Evolutionary conservation across 2,888 invertebrate genomes (phyloP).

Genomic region (Lasioglossum malachurum): DNA sequence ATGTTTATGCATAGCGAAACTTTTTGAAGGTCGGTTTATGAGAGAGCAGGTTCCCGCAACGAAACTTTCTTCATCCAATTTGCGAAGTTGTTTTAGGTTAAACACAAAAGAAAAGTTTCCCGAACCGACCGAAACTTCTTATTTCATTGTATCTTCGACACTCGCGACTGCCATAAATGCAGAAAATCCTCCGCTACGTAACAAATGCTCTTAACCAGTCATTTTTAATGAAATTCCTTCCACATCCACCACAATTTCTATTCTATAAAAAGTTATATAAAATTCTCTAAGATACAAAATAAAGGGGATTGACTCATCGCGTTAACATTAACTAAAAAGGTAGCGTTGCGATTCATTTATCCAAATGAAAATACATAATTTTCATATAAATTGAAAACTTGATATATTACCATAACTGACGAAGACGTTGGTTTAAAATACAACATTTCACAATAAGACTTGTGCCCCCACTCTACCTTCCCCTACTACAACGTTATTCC

Average conservation of each 20-base stretch:
- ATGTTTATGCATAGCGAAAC: not conserved
- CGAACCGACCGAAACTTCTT: not conserved
- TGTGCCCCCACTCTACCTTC: too few relatives aligned
- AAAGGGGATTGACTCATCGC: too few relatives aligned
- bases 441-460: too few relatives aligned
- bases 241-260: not conserved
- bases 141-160: not conserved
- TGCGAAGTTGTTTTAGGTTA: not conserved
- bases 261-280: too few relatives aligned
- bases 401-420: too few relatives aligned
- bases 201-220: not conserved
- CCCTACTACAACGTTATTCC: too few relatives aligned
- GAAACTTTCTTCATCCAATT: not conserved
- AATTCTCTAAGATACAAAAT: too few relatives aligned
- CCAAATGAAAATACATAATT: too few relatives aligned
- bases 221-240: not conserved
- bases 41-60: not conserved
- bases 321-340: too few relatives aligned
- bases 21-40: not conserved
- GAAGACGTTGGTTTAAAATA: too few relatives aligned
- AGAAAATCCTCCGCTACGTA: not conserved
- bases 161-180: not conserved
- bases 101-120: not conserved
- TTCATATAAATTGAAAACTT: too few relatives aligned
- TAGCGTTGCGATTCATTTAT: too few relatives aligned